Evolutionary conservation across 2,797 vertebrate species (phyloP), one percentile per base, ranked within the genome.

Genomic region (Hirundo rustica): DNA sequence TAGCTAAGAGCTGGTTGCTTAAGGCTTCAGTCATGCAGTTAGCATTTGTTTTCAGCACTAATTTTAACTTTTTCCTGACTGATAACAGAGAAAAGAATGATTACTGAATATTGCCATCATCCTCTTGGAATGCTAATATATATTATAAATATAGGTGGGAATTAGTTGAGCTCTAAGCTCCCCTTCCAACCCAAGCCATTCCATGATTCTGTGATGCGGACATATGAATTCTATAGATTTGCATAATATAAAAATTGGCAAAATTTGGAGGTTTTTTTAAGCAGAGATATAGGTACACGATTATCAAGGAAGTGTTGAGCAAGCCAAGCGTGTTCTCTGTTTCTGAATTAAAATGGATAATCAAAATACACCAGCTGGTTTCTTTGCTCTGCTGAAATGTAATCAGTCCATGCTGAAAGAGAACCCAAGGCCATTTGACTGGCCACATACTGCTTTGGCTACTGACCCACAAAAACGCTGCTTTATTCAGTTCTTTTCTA

Each of bases 231-330:
- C 44, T 23, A 5, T 47, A 9, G 29, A 65, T 36, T 53, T 50
- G 16, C 7, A 29, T 67, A 5, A 21, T 44, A 36, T 11, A 64
- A 78, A 44, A 88, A 71, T 6, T 13, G 16, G 16, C 20, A 11
- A 50, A 11, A 13, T 36, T 66, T 44, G 27, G 13, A 9, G 0
- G 0, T 1, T 34, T 60, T 84, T 64, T 26, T 10, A 57, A 38
- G 38, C 2, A 12, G 13, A 45, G 32, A 1, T 64, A 23, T 2
- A 60, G 51, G 18, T 54, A 25, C 9, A 27, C 3, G n/a, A 21
- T n/a, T 70, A 42, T 2, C 4, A 15, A 74, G 74, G 50, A 53
- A 58, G 44, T 40, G 30, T 18, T 44, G 40, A 89, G 53, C 18
- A 27, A 79, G 40, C n/a, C 42, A 68, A 50, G 19, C 17, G 1